Conservation (phyloP, 2,113 vertebrate species). For the Gambusia holbrooki region DNA sequence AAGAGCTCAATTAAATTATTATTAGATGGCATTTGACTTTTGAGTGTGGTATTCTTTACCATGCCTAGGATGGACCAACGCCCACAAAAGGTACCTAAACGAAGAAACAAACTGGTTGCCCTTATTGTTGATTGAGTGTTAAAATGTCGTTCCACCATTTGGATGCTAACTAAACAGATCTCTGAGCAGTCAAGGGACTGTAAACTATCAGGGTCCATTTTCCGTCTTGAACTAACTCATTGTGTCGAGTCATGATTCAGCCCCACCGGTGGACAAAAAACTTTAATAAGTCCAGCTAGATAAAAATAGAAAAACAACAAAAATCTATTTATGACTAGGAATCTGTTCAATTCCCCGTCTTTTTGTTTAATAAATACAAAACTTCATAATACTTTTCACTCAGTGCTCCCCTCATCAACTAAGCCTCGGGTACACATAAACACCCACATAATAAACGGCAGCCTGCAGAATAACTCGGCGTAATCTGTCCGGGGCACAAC, state of each 20-base stretch:
- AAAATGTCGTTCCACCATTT: not conserved
- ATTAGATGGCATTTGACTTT: no score
- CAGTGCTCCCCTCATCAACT: not conserved
- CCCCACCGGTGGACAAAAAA: not conserved
- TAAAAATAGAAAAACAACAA: not conserved
- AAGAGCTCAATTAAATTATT: no score
- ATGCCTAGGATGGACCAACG: no score
- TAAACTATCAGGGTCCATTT: not conserved
- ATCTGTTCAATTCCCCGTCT: not conserved
- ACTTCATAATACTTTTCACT: not conserved
- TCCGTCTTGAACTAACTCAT: not conserved
- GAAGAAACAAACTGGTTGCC: not conserved
- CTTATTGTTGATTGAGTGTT: not conserved
- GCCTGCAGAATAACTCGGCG: slow-evolving; percentile 3
- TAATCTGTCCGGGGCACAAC: slow-evolving; percentile 39
- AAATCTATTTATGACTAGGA: not conserved
- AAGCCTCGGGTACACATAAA: not conserved
- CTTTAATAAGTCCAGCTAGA: not conserved
- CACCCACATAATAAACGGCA: slow-evolving; percentile 1
- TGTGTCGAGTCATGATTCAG: not conserved
- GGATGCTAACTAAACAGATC: not conserved
- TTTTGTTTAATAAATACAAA: not conserved
- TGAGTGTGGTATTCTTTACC: not conserved
- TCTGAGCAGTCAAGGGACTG: not conserved
- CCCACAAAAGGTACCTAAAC: not conserved